Conservation (phyloP, 2,113 vertebrate genomes). For the Planiliza haematocheilus region DNA sequence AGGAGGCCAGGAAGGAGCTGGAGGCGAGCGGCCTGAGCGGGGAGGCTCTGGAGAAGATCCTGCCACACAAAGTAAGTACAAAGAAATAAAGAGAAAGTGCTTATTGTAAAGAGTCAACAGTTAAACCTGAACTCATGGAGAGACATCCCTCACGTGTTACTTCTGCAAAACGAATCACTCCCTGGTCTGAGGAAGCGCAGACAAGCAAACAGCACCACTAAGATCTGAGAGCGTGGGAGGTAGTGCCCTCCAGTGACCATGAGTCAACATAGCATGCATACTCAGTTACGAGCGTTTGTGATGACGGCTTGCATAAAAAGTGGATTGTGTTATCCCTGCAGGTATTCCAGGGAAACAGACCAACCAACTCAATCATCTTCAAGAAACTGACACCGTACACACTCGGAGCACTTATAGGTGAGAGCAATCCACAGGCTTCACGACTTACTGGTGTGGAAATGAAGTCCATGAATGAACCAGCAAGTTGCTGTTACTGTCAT, state of each 20-base stretch:
- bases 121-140: not conserved
- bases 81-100: not conserved
- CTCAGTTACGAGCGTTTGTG: not conserved
- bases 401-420: conserved; percentile 95
- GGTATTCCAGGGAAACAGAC: conserved; percentile 98
- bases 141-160: not conserved
- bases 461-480: not conserved
- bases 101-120: not conserved
- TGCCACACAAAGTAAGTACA: conserved; percentile 92
- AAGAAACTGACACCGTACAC: conserved; percentile 93
- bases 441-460: not conserved
- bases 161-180: not conserved
- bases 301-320: not conserved
- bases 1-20: conserved; percentile 92
- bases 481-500: not conserved
- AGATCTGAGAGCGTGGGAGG: not conserved
- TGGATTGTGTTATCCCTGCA: conserved; percentile 53
- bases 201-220: not conserved
- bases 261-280: not conserved
- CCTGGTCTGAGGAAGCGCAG: not conserved
- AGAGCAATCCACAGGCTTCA: conserved; percentile 42
- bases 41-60: conserved; percentile 89
- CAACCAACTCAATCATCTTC: conserved; percentile 95
- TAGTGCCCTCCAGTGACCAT: conserved; percentile 35
- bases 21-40: conserved; percentile 87